Base-by-base conservation (phyloP, 2,888 invertebrate species). In the Drosophila acutilabella region DNA sequence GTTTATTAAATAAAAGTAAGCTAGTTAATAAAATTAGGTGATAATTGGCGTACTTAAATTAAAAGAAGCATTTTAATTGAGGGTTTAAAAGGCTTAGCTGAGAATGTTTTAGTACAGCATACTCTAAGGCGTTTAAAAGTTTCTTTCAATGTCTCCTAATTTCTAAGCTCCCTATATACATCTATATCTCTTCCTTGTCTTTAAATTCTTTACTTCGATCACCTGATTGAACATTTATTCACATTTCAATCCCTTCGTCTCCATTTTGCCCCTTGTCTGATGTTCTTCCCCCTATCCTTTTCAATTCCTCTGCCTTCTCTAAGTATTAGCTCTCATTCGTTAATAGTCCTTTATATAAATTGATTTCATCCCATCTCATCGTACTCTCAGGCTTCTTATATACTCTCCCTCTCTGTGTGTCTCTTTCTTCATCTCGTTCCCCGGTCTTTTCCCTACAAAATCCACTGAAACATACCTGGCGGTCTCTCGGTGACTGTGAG, bases 401-500 rank as follows among this genome's bases (percentile, higher is more conserved):
- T 20, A 23, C 5, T 23, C 23, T 23, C 1, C 23, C 23, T 23
- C 23, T 4, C 23, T 6, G 6, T 23, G 23, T 23, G 6, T 23
- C 23, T 23, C 23, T 6, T 6, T 23, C 6, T 40, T 40, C 6
- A 7, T 7, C 40, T 3, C 13, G 26, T 36, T n/a, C 14, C 0
- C 14, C 18, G 0, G 4, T 3, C n/a, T 10, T 3, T 5, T 2
- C 20, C 26, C 16, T 11, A 4, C 2, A 2, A 8, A 8, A 47
- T 18, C 23, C 18, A 26, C 1, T 8, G 18, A 30, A 61, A 87
- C 93, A 92, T 93, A 97, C 97, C 97, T 92, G 97, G 97, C 16
- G 96, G 96, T 73, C 97, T 93, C 91, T 97, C 97, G 86, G 96
- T 97, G 26, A 97, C 98, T 0, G 97, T 97, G 33, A 96, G 94